Base-by-base conservation (phyloP, 2,113 vertebrate species). In the Machaerirhynchus nigripectus region DNA sequence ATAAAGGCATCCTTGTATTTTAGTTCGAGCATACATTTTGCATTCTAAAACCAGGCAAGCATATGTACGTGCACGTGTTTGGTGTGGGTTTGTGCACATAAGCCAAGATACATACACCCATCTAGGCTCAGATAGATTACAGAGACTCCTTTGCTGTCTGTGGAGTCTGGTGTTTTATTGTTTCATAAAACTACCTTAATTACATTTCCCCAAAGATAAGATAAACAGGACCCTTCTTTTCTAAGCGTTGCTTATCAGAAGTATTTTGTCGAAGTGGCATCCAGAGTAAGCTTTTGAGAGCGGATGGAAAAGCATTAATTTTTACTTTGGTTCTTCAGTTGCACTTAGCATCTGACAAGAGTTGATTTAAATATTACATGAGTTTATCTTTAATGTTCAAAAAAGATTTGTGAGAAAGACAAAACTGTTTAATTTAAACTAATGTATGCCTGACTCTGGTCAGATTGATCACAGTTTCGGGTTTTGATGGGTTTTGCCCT, bases 391-490 rank as follows among this genome's bases (percentile, higher is more conserved):
- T 71, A 95, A 92, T 79, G 92, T 71, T 97, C 94, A 95, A 70
- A 88, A 92, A 86, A 90, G 87, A 93, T 95, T 88, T 85, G 90
- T 27, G 87, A 94, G 85, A 75, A 93, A 83, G 86, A 69, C 11
- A 50, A 90, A 93, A 89, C 65, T 84, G 75, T 64, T 96, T 93
- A 95, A 96, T 49, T 95, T 95, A 95, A 95, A 87, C 71, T 93
- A 96, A 94, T 96, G 87, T 92, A 92, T 96, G 97, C 92, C 90
- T 85, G 92, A 95, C 87, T 93, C 93, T 22, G 93, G 96, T 97
- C 96, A 97, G 89, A 80, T 93, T 88, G 91, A 95, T 96, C 92
- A 87, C 84, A 93, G 90, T 92, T 93, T 93, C 1, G 52, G 78
- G 87, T 21, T 94, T 95, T 94, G 97, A 96, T 96, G 95, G 79